Evolutionary conservation across 2,113 vertebrate genomes (phyloP).

Genomic region (Megalops atlanticus): DNA sequence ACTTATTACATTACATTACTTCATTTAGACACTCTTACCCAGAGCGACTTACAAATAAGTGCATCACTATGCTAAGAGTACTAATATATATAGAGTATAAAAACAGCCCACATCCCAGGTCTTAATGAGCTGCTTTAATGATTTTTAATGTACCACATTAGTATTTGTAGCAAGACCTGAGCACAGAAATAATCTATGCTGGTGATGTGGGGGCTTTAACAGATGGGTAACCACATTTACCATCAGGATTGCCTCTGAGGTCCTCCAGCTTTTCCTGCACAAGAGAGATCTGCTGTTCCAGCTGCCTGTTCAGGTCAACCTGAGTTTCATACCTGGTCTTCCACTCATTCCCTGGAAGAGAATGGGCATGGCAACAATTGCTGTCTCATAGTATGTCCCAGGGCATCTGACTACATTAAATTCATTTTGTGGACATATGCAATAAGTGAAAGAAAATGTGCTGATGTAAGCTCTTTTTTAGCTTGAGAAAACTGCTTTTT

Average conservation of each 20-base stretch:
- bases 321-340: constrained; percentile 84
- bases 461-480: neutral
- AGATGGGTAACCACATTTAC: constrained; percentile 54
- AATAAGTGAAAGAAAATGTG: neutral
- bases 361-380: neutral
- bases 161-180: too few relatives aligned
- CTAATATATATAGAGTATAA: too few relatives aligned
- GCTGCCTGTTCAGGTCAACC: constrained; percentile 79
- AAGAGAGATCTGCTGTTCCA: constrained; percentile 78
- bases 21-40: too few relatives aligned
- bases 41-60: too few relatives aligned
- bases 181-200: neutral
- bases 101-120: too few relatives aligned
- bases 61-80: too few relatives aligned
- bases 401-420: neutral
- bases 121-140: too few relatives aligned
- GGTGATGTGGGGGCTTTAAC: neutral
- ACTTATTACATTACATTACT: too few relatives aligned
- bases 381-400: neutral
- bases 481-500: too few relatives aligned
- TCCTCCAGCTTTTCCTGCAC: constrained; percentile 74
- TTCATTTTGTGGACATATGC: neutral
- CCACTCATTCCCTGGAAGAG: constrained; percentile 79
- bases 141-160: too few relatives aligned
- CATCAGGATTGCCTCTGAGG: constrained; percentile 74